Base-by-base conservation (phyloP, 2,888 invertebrate species). In the Prenolepis imparis region DNA sequence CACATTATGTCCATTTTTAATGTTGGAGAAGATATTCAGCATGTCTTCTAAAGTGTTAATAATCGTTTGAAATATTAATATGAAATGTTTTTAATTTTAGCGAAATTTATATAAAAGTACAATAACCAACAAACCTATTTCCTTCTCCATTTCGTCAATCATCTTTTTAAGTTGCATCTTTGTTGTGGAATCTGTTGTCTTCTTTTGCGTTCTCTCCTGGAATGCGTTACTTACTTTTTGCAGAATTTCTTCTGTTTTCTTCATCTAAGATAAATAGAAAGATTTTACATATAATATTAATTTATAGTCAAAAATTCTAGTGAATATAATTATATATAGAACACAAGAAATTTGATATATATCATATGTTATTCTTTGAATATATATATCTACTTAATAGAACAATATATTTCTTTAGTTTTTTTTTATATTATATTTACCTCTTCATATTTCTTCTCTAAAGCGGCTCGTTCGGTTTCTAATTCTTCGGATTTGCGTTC, bases 401-500 rank as follows among this genome's bases (percentile, higher is more conserved):
- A 18, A 9, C 4, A 18, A 15, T 57, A 44, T 75, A 44, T 75
- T 55, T 41, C 12, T 41, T 28, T 21, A 18, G 3, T 77, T 44
- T 55, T 28, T n/a, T 3, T 36, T 36, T 32, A 64, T 67, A 12
- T 18, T 11, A 68, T 32, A 80, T 59, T 84, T 93, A 96, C 96
- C 92, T 96, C 96, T 87, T 96, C 96, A 86, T 96, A 95, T 94
- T 97, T 97, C 92, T 96, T 97, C 91, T 97, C 97, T 63, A 96
- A 95, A 91, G 97, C 97, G 67, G 96, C 96, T 92, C 98, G 98
- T 91, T 99, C 99, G 68, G 96, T 96, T 93, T 99, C 99, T 32
- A 98, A 95, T 92, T 98, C 97, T 80, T 98, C 98, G 74, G 97
- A 96, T 94, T 97, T 97, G 85, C 99, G 96, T 95, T 99, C 99